Evolutionary conservation across 1,140 invertebrate species (phyloP), one percentile per base, ranked within the genome.

Genomic region (Ectropis grisescens): DNA sequence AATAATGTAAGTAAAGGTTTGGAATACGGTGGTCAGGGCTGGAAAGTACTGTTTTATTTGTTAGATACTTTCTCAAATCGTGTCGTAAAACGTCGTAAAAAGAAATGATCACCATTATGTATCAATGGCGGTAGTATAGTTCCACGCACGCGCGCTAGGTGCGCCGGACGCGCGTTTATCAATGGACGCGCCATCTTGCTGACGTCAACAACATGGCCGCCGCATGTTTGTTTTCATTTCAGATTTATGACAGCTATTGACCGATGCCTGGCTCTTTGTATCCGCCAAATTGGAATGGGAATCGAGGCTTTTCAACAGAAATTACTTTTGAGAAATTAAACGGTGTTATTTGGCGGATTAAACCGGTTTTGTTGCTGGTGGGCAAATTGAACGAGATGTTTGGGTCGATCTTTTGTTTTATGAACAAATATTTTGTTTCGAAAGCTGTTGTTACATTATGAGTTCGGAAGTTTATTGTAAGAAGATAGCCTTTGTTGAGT

Each of bases 41-140:
- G n/a, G n/a, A n/a, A n/a, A n/a, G n/a, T n/a, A n/a, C n/a, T n/a
- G n/a, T n/a, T n/a, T n/a, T n/a, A n/a, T n/a, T n/a, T n/a, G n/a
- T n/a, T n/a, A n/a, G n/a, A n/a, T 4, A 27, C 8, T 19, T 11
- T 22, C 33, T 8, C n/a, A 22, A 22, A 8, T 30, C 14, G 15
- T 19, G 10, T 19, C 49, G 58, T 36, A 43, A 19, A 14, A 34
- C 24, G 12, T 33, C 53, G 35, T 27, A 15, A 11, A 11, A 6
- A 58, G 9, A 56, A 60, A 66, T 54, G 13, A 14, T 11, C 34
- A 25, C 33, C 14, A n/a, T n/a, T n/a, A 19, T 58, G 55, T 72
- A 71, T 79, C 74, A 79, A 79, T 79, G 74, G 58, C 43, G 66
- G 59, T 72, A 65, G 59, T 72, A 65, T 68, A 69, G 42, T 32